Conservation (phyloP, 2,113 vertebrate genomes). For the Loxodonta africana region DNA sequence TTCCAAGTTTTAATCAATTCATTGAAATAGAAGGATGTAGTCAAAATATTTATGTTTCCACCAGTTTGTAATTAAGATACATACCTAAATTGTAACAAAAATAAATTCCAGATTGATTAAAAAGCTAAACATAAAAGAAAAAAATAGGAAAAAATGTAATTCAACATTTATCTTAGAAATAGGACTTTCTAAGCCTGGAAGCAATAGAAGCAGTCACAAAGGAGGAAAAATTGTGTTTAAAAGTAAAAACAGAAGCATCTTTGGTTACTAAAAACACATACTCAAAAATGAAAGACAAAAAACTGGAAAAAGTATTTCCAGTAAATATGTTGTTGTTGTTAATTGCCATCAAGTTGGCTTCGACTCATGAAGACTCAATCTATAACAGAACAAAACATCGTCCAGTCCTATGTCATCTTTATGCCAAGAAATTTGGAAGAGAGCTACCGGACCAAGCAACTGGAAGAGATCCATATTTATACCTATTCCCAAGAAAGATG, state of each 20-base stretch:
- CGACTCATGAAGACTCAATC: background rate
- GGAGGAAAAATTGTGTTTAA: background rate
- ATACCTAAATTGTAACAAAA: slow-evolving; percentile 12
- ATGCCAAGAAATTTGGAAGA: no score
- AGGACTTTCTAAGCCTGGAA: background rate
- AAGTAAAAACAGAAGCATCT: background rate
- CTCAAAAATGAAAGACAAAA: slow-evolving; percentile 20
- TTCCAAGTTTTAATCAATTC: slow-evolving; percentile 28
- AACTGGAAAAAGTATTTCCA: background rate
- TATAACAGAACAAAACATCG: background rate
- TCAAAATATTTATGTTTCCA: slow-evolving; percentile 40
- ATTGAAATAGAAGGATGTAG: slow-evolving; percentile 46
- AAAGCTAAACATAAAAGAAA: slow-evolving; percentile 56
- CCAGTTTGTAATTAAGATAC: background rate
- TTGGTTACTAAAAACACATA: background rate
- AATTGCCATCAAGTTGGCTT: background rate
- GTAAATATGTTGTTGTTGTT: background rate
- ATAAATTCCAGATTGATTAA: slow-evolving; percentile 2
- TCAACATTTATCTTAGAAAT: slow-evolving; percentile 47
- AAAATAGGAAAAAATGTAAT: background rate
- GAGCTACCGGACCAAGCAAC: no score
- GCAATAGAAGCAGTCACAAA: slow-evolving; percentile 3
- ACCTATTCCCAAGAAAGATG: no score
- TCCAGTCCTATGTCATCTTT: background rate
- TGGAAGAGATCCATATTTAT: no score